These are phyloP conservation scores for Daphoenositta chrysoptera DNA, from an alignment of 2,113 vertebrate species.

Conservation along the genomic window DNA sequence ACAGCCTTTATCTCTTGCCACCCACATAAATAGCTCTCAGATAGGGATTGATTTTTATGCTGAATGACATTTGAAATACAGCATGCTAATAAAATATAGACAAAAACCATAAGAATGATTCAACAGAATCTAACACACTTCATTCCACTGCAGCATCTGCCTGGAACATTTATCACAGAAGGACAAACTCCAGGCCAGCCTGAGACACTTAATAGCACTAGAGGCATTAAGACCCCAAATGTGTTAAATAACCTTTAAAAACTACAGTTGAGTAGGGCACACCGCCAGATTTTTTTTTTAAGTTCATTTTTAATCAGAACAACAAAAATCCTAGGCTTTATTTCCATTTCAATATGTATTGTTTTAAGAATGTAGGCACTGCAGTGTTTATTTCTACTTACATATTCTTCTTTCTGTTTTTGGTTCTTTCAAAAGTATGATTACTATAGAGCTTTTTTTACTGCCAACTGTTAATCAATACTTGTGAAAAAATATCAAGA, in stretches of 20 bases:
- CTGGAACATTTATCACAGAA: neutral
- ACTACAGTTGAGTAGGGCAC: neutral
- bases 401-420: neutral
- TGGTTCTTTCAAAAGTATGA: neutral
- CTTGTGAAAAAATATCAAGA: neutral
- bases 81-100: neutral
- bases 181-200: neutral
- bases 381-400: neutral
- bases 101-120: neutral
- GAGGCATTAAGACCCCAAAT: neutral
- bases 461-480: neutral
- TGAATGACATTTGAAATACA: neutral
- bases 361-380: neutral
- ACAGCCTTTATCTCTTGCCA: neutral
- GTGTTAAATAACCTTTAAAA: neutral
- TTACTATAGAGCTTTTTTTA: neutral
- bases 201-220: neutral
- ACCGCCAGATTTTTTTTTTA: accelerated
- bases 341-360: neutral
- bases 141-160: neutral
- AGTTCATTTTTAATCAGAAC: neutral
- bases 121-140: neutral
- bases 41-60: neutral
- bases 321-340: neutral
- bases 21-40: neutral